Percentiles rank a stretch among this genome's conserved stretches.
phyloP scores from a whole-genome alignment of 2,797 vertebrate genomes.

The Phataginus tetradactyla region DNA sequence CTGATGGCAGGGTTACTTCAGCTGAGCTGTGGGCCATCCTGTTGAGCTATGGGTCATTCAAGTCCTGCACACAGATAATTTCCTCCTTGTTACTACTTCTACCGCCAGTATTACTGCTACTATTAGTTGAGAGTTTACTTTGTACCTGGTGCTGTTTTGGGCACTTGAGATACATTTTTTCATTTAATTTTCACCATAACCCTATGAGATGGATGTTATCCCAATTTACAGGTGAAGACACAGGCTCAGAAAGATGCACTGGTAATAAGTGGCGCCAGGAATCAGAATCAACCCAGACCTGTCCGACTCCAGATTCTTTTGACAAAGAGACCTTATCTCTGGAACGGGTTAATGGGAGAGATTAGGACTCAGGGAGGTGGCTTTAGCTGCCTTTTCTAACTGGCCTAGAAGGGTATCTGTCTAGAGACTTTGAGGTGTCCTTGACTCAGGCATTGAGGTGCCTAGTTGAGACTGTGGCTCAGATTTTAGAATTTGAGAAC shows the following conservation, averaged over 20 bases:
- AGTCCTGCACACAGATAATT: not conserved
- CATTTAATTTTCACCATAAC: slow-evolving; percentile 9
- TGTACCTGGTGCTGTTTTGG: not conserved
- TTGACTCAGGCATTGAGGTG: not conserved
- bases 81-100: not conserved
- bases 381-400: not conserved
- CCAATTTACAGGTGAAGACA: not conserved
- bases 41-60: not conserved
- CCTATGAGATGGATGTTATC: not conserved
- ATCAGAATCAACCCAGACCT: slow-evolving; percentile 36
- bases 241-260: slow-evolving; percentile 10
- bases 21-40: not conserved
- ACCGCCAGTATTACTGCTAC: not conserved
- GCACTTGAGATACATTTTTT: not conserved
- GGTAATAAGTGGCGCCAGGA: slow-evolving; percentile 20
- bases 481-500: slow-evolving; percentile 54
- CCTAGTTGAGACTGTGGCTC: not conserved
- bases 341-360: not conserved
- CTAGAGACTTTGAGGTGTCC: not conserved
- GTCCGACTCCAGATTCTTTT: not conserved
- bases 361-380: not conserved
- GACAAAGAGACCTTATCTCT: not conserved
- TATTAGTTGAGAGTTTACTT: not conserved
- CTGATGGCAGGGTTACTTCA: not conserved
- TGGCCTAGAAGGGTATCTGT: not conserved